phyloP scores from a whole-genome alignment of 92 coral and sea anemone species.

The Montipora capitata region DNA sequence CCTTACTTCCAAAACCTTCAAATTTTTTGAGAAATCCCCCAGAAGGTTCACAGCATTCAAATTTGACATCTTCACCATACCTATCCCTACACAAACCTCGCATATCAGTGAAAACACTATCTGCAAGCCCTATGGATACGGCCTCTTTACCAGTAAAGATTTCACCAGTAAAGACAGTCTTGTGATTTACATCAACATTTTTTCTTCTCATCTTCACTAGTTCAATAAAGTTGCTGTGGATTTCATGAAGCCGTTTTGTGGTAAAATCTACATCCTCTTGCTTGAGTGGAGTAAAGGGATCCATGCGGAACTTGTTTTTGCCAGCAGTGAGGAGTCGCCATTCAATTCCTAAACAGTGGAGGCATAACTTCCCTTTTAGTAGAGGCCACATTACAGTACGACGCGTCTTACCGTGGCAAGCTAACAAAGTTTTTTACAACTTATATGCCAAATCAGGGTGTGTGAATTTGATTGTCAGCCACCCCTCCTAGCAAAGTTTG shows the following conservation, averaged over 20 bases:
- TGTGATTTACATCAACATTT: conserved; percentile 80
- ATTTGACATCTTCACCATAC: conserved; percentile 89
- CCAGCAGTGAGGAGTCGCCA: conserved; percentile 85
- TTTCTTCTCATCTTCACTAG: conserved; percentile 87
- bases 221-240: conserved; percentile 81
- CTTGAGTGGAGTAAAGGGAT: conserved; percentile 85
- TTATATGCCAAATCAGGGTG: too few species aligned
- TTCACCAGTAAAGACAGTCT: conserved; percentile 92
- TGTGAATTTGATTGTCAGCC: too few species aligned
- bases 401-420: too few species aligned
- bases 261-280: conserved; percentile 79
- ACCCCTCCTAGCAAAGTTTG: too few species aligned
- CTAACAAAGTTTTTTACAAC: too few species aligned
- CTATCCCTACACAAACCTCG: conserved; percentile 73
- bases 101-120: conserved; percentile 79
- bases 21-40: conserved; percentile 52
- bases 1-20: conserved; percentile 24
- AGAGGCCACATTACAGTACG: background rate
- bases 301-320: conserved; percentile 84
- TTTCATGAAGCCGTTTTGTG: conserved; percentile 52
- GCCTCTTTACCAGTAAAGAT: conserved; percentile 83
- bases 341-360: conserved; percentile 80
- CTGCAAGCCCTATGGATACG: conserved; percentile 87
- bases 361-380: background rate
- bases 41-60: conserved; percentile 85